A percentile compares a stretch with the other conserved stretches of the same genome.
phyloP scores from a whole-genome alignment of 2,797 vertebrate genomes.

The Xiphorhynchus erythropygius region DNA sequence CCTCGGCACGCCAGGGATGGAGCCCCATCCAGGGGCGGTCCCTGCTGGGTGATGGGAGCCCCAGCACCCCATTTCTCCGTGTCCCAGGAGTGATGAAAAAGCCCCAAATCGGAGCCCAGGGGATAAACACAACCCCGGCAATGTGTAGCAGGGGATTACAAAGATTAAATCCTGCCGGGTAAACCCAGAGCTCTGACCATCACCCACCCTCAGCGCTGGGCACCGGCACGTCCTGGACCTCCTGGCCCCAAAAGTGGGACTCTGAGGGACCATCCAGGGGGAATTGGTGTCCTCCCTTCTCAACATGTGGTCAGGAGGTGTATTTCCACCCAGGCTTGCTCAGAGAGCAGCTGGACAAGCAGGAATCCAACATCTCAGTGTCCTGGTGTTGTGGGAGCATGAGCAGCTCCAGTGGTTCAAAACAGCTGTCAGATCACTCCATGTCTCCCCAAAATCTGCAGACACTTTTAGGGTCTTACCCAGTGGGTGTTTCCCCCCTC shows the following conservation, averaged over 20 bases:
- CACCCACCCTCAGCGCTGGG: rapidly evolving
- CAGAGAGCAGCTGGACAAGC: not conserved
- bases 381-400: not conserved
- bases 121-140: not conserved
- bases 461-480: not conserved
- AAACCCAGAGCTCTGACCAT: not conserved
- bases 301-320: rapidly evolving
- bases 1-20: rapidly evolving
- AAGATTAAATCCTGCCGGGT: not conserved
- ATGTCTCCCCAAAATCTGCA: not conserved
- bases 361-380: not conserved
- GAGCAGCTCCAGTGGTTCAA: rapidly evolving
- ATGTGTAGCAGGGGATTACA: not conserved
- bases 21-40: not conserved
- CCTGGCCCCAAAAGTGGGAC: rapidly evolving
- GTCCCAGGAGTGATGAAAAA: not conserved
- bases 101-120: not conserved
- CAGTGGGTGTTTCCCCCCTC: rapidly evolving
- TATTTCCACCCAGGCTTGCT: not conserved
- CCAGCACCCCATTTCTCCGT: not conserved
- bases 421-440: not conserved
- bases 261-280: not conserved
- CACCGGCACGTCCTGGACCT: not conserved
- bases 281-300: not conserved
- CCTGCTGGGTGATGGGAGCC: rapidly evolving